Base-by-base conservation (phyloP, 2,888 invertebrate species). In the Meiosimyza decipiens region DNA sequence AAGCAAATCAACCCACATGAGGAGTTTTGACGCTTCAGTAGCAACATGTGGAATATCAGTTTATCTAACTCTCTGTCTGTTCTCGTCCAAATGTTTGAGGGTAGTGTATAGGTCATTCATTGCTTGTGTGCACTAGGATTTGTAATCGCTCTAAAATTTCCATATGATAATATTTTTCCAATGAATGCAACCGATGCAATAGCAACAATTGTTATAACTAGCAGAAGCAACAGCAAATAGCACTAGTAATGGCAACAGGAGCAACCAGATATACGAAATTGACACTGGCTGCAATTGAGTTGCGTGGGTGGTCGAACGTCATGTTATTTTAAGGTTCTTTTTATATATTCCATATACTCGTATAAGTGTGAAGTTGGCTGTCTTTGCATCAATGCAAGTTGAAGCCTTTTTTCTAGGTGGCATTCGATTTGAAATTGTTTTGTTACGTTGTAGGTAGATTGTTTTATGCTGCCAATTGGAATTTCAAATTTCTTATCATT, bases 131-230 rank as follows among this genome's bases (percentile, higher is more conserved):
- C 63, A 47, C 63, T n/a, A 40, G 22, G 52, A 60, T 70, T 18
- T 47, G 54, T 70, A 70, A 70, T 70, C 70, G 70, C 51, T 70
- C 63, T 62, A 73, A 77, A 81, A 81, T 80, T 80, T 79, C 79
- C 81, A 80, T 81, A 80, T 80, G 81, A 81, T 81, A 81, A 81
- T 81, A 80, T 80, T 81, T 79, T 77, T 78, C 74, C 77, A 71
- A 70, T 63, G 70, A 70, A 70, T 62, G 62, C 57, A 18, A 59
- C 49, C 47, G 18, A 18, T n/a, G 62, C 62, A 52, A 40, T 12
- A 62, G 47, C 62, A 51, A 47, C 18, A 54, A n/a, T 47, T 15
- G 22, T 28, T 40, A 52, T 15, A 16, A 49, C 49, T 28, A 18
- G 22, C 65, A 65, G 47, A 4, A 68, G 57, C 40, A 57, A 40